Evolutionary conservation across 2,113 vertebrate species (phyloP).

Genomic region (Daphoenositta chrysoptera): DNA sequence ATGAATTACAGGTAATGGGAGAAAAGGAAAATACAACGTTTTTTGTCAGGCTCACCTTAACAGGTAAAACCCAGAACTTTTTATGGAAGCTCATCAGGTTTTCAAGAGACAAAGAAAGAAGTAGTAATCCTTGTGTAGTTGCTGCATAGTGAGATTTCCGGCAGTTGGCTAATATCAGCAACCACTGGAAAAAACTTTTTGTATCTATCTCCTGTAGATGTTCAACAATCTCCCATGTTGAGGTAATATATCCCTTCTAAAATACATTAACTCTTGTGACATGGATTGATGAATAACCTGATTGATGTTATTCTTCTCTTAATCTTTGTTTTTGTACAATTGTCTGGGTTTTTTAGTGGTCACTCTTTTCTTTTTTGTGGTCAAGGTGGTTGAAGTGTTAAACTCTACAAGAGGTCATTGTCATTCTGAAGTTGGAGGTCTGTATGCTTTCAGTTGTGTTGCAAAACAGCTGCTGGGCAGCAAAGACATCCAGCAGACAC

Average conservation of each 20-base stretch:
- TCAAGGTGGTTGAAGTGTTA: neutral
- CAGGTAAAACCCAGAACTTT: neutral
- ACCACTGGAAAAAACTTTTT: neutral
- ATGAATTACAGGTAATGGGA: neutral
- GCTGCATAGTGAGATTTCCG: neutral
- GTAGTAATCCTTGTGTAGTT: neutral
- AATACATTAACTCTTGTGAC: neutral
- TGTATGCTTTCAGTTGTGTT: neutral
- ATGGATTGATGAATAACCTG: neutral
- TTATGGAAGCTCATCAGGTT: neutral
- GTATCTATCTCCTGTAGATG: neutral
- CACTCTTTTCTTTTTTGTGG: neutral
- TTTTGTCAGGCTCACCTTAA: neutral
- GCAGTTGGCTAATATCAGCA: neutral
- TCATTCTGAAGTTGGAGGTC: neutral
- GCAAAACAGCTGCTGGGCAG: neutral
- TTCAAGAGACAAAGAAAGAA: neutral
- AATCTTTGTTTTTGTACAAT: neutral
- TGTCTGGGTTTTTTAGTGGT: neutral
- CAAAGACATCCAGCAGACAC: neutral
- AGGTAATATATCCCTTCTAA: neutral
- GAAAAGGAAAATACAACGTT: rapidly evolving
- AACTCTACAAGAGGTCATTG: neutral
- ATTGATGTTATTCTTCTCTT: neutral
- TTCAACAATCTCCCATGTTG: neutral